Percentiles rank a stretch among this genome's conserved stretches.
Conservation (phyloP, 2,888 invertebrate genomes). For the Leptopterna dolabrata region DNA sequence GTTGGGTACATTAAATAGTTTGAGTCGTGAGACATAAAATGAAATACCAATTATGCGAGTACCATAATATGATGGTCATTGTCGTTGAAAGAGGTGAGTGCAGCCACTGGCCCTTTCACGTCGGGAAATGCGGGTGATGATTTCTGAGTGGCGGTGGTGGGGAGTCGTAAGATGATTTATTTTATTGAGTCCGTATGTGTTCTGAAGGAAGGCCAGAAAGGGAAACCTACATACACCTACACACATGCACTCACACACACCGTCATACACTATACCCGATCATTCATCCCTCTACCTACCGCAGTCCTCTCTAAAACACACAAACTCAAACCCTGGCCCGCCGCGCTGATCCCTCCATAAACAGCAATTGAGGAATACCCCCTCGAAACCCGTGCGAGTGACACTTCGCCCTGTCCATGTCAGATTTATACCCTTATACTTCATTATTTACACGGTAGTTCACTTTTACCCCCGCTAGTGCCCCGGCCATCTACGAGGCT, state of each 20-base stretch:
- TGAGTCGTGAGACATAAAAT: no score
- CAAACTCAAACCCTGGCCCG: neutral
- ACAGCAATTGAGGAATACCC: conserved; percentile 55
- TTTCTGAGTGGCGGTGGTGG: neutral
- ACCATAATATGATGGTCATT: no score
- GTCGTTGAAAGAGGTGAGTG: no score
- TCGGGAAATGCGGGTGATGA: neutral
- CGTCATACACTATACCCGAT: neutral
- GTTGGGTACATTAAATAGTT: no score
- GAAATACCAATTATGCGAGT: no score
- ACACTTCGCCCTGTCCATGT: conserved; percentile 54
- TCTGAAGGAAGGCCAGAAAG: conserved; percentile 26
- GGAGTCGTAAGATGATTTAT: conserved; percentile 36
- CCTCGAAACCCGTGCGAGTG: conserved; percentile 44
- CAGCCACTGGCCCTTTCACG: neutral
- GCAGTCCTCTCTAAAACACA: neutral
- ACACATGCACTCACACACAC: neutral
- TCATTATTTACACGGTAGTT: conserved; percentile 55
- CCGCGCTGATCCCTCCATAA: conserved; percentile 52
- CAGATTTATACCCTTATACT: conserved; percentile 56
- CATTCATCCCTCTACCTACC: neutral
- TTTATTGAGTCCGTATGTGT: conserved; percentile 24
- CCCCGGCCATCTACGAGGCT: conserved; percentile 9
- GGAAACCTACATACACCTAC: neutral
- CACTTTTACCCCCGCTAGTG: conserved; percentile 27